Conservation (phyloP, 2,113 vertebrate genomes). For the Epinephelus fuscoguttatus region DNA sequence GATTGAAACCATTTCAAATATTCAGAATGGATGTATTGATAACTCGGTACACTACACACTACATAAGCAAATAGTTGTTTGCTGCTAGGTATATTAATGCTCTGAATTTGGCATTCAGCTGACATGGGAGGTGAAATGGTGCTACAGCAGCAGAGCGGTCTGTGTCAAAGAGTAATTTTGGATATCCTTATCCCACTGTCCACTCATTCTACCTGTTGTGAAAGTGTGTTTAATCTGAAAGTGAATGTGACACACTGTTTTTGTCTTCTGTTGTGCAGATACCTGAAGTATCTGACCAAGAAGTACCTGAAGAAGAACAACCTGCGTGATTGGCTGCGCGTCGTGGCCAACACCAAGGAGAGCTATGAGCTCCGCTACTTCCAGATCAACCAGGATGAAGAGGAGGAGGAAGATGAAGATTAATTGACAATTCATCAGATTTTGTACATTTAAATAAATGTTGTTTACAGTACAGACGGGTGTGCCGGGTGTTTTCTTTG, state of each 20-base stretch:
- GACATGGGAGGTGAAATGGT: neutral
- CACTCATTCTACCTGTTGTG: neutral
- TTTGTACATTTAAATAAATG: conserved; percentile 75
- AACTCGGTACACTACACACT: too few relatives aligned
- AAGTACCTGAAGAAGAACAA: conserved; percentile 98
- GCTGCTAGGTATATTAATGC: too few relatives aligned
- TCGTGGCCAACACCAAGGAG: conserved; percentile 95
- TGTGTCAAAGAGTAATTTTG: neutral
- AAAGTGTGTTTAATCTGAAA: neutral
- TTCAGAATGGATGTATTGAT: too few relatives aligned
- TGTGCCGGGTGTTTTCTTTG: neutral
- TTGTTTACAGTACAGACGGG: conserved; percentile 58
- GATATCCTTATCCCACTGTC: neutral
- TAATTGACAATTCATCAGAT: conserved; percentile 74
- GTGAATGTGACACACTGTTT: neutral
- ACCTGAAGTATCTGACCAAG: conserved; percentile 97
- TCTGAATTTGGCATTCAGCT: too few relatives aligned
- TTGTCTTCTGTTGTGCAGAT: conserved; percentile 80
- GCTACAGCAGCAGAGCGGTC: neutral
- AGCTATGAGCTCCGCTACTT: conserved; percentile 97
- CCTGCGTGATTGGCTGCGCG: conserved; percentile 93
- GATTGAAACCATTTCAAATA: too few relatives aligned
- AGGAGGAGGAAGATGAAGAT: conserved; percentile 97
- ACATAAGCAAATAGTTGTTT: too few relatives aligned
- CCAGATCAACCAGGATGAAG: conserved; percentile 98